phyloP scores from a whole-genome alignment of 1,140 invertebrate genomes.

The Drosophila nebulosa region DNA sequence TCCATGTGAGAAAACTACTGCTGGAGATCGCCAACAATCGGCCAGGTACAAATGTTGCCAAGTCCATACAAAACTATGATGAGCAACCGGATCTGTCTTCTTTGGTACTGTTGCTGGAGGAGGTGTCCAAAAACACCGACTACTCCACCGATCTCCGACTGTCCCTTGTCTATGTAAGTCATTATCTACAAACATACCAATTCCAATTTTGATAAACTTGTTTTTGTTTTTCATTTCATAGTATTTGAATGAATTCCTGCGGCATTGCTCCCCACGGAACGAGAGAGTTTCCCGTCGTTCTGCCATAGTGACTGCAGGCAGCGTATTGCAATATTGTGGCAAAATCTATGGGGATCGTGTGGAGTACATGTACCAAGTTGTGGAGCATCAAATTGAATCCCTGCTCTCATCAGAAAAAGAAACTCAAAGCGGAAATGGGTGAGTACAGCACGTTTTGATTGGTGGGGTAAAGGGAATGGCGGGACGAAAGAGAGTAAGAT shows the following conservation, averaged over 20 bases:
- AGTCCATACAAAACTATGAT: slow-evolving; percentile 54
- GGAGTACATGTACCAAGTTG: slow-evolving; percentile 46
- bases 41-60: slow-evolving; percentile 59
- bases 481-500: not conserved
- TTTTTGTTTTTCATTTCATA: not conserved
- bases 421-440: slow-evolving; percentile 32
- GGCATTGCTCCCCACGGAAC: not conserved
- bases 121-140: slow-evolving; percentile 66
- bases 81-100: slow-evolving; percentile 31
- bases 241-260: slow-evolving; percentile 50
- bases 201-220: not conserved
- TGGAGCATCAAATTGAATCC: slow-evolving; percentile 45
- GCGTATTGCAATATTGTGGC: slow-evolving; percentile 39
- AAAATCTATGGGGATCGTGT: slow-evolving; percentile 62
- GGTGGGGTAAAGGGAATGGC: not conserved
- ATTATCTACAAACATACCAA: not conserved
- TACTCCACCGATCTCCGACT: slow-evolving; percentile 61
- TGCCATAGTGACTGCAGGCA: slow-evolving; percentile 35
- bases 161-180: slow-evolving; percentile 61
- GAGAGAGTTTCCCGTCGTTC: slow-evolving; percentile 28
- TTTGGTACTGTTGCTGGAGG: slow-evolving; percentile 55
- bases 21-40: slow-evolving; percentile 52
- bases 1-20: slow-evolving; percentile 16
- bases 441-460: too few species aligned
- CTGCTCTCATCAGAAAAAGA: slow-evolving; percentile 33